Percentiles rank a stretch among this genome's conserved stretches.
Conservation (phyloP, 2,797 vertebrate species). For the Sebastiscus albofasciatus region DNA sequence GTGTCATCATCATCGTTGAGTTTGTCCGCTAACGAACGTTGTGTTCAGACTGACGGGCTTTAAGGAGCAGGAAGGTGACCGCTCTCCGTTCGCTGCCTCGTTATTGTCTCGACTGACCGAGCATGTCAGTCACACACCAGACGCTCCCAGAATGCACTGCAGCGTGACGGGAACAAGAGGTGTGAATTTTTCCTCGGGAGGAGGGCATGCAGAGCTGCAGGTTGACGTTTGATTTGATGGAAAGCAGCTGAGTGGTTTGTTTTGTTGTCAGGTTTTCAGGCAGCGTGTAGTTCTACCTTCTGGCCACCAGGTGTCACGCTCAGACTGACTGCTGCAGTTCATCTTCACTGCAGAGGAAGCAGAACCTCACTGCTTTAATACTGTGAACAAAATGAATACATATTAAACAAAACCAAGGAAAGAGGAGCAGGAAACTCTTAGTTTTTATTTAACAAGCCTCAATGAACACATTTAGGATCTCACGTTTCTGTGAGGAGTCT, state of each 20-base stretch:
- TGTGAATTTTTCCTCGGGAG: background rate
- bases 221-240: background rate
- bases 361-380: fast-evolving
- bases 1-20: background rate
- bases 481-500: background rate
- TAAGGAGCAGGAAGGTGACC: background rate
- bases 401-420: background rate
- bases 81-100: background rate
- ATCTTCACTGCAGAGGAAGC: background rate
- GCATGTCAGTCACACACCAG: background rate
- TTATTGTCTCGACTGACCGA: background rate
- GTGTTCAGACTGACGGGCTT: background rate
- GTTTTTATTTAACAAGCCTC: too few relatives aligned
- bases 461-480: background rate
- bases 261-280: background rate
- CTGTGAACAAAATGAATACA: too few relatives aligned
- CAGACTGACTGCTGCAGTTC: background rate
- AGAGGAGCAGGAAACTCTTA: background rate
- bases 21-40: background rate
- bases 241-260: background rate
- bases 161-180: background rate
- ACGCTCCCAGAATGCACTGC: slow-evolving; percentile 26
- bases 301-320: slow-evolving; percentile 54
- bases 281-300: background rate
- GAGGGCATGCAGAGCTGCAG: background rate